phyloP scores from a whole-genome alignment of 2,113 vertebrate genomes.

The Lophius piscatorius region DNA sequence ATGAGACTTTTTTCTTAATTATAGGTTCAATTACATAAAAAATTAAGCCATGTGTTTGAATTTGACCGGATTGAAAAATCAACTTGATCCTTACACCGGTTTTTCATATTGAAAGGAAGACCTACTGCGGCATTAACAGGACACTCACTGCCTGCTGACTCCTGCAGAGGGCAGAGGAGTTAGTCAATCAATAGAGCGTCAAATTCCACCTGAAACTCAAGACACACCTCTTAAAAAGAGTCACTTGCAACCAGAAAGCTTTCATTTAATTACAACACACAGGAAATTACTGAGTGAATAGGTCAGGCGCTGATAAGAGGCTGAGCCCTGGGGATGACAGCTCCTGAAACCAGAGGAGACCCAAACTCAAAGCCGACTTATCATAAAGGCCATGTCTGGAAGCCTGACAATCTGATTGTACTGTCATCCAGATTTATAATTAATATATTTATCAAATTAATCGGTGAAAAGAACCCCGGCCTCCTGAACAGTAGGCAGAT shows the following conservation, averaged over 20 bases:
- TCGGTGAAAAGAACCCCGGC: slow-evolving; percentile 84
- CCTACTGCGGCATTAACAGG: background rate
- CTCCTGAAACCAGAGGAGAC: slow-evolving; percentile 87
- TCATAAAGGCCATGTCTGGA: slow-evolving; percentile 91
- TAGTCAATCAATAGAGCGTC: slow-evolving; percentile 14
- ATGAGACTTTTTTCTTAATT: too few species aligned
- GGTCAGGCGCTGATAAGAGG: slow-evolving; percentile 87
- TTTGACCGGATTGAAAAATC: too few species aligned
- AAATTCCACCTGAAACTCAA: slow-evolving; percentile 65
- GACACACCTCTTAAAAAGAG: slow-evolving; percentile 76
- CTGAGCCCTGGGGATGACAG: slow-evolving; percentile 88
- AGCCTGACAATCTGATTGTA: slow-evolving; percentile 94
- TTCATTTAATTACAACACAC: slow-evolving; percentile 97
- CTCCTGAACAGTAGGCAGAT: slow-evolving; percentile 88
- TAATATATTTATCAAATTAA: slow-evolving; percentile 99
- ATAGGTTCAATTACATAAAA: too few species aligned
- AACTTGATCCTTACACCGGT: too few species aligned
- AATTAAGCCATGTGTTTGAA: too few species aligned
- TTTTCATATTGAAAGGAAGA: background rate
- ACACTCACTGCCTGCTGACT: background rate
- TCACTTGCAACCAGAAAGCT: slow-evolving; percentile 92
- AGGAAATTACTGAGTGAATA: slow-evolving; percentile 96
- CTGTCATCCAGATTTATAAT: slow-evolving; percentile 97
- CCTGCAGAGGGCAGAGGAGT: slow-evolving; percentile 58
- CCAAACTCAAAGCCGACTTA: slow-evolving; percentile 88